Percentiles rank a stretch among this genome's conserved stretches.
These are phyloP conservation scores for Mus minutoides DNA, from an alignment of 2,797 vertebrate genomes.

Conservation along the genomic window DNA sequence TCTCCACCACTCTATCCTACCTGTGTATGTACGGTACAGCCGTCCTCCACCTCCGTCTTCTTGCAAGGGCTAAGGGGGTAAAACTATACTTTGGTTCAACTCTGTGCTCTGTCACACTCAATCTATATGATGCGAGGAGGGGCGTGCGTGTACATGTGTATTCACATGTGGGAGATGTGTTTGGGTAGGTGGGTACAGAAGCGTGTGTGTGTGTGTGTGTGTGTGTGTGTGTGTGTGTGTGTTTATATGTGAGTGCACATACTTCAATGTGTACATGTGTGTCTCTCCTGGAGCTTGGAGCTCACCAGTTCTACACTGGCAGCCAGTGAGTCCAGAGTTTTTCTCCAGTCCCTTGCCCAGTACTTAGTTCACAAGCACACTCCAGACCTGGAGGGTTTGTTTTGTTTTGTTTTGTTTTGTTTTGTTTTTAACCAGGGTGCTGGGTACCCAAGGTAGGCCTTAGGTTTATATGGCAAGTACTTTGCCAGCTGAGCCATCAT, in stretches of 20 bases:
- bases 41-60: background rate
- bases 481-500: background rate
- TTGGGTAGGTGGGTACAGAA: background rate
- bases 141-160: background rate
- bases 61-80: background rate
- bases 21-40: background rate
- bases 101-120: background rate
- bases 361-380: background rate
- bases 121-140: background rate
- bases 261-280: background rate
- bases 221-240: background rate
- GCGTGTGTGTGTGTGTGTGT: too few relatives aligned
- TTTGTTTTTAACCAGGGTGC: background rate
- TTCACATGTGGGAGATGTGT: background rate
- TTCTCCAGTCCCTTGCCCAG: background rate
- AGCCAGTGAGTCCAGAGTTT: background rate
- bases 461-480: background rate
- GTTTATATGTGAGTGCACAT: background rate
- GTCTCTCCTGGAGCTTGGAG: background rate
- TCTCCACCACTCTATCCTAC: too few relatives aligned
- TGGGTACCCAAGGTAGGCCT: background rate
- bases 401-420: background rate
- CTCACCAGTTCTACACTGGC: background rate
- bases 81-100: background rate
- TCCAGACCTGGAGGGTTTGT: background rate